Base-by-base conservation (phyloP, 2,797 vertebrate genomes). In the Eidolon dupreanum region DNA sequence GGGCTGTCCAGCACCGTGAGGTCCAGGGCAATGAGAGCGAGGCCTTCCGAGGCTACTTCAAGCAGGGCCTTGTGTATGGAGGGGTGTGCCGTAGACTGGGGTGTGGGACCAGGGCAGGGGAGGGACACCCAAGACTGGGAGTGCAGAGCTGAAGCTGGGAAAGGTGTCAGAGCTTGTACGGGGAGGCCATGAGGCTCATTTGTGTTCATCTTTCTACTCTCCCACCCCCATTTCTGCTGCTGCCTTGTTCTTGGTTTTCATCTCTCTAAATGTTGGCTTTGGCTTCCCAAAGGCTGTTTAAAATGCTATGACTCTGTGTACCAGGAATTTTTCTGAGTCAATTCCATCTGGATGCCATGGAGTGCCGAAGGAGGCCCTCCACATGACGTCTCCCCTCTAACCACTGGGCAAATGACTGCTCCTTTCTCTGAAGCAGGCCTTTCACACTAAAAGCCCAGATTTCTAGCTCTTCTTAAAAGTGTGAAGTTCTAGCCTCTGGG, bases 1-100 rank as follows among this genome's bases (percentile, higher is more conserved):
- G 97, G 68, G 99, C 99, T 0, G 97, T 99, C 94, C 99, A 99
- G 97, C 98, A 99, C 94, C 99, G 99, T 0, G 99, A 99, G 97
- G 96, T 94, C 55, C 99, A 99, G 97, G 99, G 98, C 94, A 95
- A 98, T 0, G 99, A 99, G 97, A 99, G 99, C 0, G 98, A 99
- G 17, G 94, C 98, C 24, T 99, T 99, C 97, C 98, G 98, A 0
- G 97, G 99, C 87, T 99, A 99, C 98, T 99, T 99, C 99, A 99
- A 99, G 96, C 97, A 99, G 41, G 99, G 99, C 75, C 93, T 99
- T 66, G 88, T 99, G 99, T 99, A 98, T 0, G 99, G 57, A 71
- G 66, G 43, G 33, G 53, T 4, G 0, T 0, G 0, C 5, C 41
- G 19, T n/a, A 12, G 75, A 28, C 22, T 12, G 10, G 59, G 94